These are phyloP conservation scores for Reticulitermes speratus DNA, from an alignment of 1,140 invertebrate species.

Conservation along the genomic window DNA sequence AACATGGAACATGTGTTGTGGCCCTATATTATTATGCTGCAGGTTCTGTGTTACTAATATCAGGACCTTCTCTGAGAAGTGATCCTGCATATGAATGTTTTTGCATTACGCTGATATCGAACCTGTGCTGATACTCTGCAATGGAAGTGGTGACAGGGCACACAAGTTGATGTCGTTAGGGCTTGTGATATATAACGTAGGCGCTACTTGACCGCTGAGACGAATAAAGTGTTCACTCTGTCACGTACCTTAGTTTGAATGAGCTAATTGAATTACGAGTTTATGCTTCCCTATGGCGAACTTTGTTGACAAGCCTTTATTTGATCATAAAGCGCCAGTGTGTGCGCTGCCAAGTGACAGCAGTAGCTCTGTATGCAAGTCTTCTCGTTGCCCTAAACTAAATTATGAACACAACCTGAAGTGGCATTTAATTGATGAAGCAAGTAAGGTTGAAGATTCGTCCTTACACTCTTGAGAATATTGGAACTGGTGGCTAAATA, in stretches of 20 bases:
- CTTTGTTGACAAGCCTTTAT: conserved; percentile 12
- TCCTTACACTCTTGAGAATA: not conserved
- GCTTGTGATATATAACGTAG: too few relatives aligned
- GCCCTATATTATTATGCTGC: too few relatives aligned
- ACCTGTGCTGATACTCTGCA: too few relatives aligned
- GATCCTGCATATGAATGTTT: too few relatives aligned
- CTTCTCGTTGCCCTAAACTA: not conserved
- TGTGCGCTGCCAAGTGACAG: not conserved
- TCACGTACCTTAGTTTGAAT: not conserved
- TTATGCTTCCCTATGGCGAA: not conserved
- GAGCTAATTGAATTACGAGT: conserved; percentile 7
- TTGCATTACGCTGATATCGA: too few relatives aligned
- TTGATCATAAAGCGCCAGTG: not conserved
- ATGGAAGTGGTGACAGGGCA: too few relatives aligned
- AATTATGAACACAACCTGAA: not conserved
- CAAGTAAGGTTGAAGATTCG: not conserved
- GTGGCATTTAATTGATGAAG: not conserved
- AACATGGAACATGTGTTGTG: too few relatives aligned
- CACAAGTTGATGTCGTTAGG: too few relatives aligned
- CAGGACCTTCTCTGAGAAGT: too few relatives aligned
- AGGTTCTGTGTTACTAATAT: too few relatives aligned
- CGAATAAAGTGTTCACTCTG: not conserved
- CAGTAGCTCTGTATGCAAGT: not conserved
- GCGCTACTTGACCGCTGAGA: not conserved
- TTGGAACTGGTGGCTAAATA: not conserved